Percentiles rank a stretch among this genome's conserved stretches.
These are phyloP conservation scores for Adoxophyes honmai DNA, from an alignment of 1,140 invertebrate genomes.

Conservation along the genomic window DNA sequence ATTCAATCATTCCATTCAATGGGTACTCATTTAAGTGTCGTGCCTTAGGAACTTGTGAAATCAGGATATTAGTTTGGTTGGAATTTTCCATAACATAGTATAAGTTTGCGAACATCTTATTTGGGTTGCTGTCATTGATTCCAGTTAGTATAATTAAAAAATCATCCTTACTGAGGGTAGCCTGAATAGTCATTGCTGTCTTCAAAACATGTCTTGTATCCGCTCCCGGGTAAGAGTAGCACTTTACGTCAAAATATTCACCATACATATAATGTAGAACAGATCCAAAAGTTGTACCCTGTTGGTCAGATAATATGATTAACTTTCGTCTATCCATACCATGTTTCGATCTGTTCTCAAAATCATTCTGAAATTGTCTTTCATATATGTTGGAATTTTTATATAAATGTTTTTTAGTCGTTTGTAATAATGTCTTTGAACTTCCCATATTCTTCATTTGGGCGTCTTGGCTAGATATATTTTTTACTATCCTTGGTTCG, in stretches of 20 bases:
- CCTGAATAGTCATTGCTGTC: background rate
- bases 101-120: background rate
- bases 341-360: background rate
- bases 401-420: too few species aligned
- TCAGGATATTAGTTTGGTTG: background rate
- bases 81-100: background rate
- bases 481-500: too few species aligned
- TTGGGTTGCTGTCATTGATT: background rate
- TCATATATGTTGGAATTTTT: too few species aligned
- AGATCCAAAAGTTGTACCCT: background rate
- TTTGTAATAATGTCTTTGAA: too few species aligned
- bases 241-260: background rate
- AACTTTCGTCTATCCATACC: background rate
- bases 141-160: background rate
- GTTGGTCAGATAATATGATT: background rate
- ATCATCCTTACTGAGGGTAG: background rate
- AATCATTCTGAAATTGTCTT: background rate
- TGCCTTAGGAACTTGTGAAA: background rate
- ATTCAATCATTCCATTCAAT: background rate
- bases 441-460: too few species aligned
- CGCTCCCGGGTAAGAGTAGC: background rate
- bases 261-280: background rate
- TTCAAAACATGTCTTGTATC: background rate
- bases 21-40: background rate
- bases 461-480: too few species aligned